These are phyloP conservation scores for Carassius carassius DNA, from an alignment of 2,113 vertebrate species.

Conservation along the genomic window DNA sequence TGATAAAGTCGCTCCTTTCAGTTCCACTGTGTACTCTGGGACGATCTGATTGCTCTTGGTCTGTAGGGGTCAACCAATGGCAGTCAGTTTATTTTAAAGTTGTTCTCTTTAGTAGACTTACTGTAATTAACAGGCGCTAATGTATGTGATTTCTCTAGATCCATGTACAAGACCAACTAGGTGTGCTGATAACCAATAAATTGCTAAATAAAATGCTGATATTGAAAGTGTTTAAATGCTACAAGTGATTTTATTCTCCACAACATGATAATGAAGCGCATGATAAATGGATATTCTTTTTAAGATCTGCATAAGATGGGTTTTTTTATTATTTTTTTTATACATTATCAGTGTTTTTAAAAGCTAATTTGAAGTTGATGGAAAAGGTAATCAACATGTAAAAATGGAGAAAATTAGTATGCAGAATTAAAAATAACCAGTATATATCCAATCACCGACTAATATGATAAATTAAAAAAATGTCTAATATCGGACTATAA, in stretches of 20 bases:
- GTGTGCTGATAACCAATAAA: not conserved
- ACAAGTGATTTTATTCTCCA: too few species aligned
- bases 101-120: not conserved
- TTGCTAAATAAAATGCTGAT: too few species aligned
- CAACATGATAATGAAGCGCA: too few species aligned
- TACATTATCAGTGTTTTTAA: too few species aligned
- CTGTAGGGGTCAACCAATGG: conserved; percentile 62
- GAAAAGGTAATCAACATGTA: too few species aligned
- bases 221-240: too few species aligned
- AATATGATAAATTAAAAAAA: not conserved
- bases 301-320: too few species aligned
- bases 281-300: too few species aligned
- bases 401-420: too few species aligned
- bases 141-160: not conserved
- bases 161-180: too few species aligned
- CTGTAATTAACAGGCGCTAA: not conserved
- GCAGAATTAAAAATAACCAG: not conserved
- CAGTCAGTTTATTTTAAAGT: not conserved
- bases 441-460: not conserved
- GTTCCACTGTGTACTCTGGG: conserved; percentile 85
- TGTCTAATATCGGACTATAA: not conserved
- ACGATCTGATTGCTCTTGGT: conserved; percentile 82
- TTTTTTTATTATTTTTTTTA: too few species aligned
- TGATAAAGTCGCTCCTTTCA: conserved; percentile 77
- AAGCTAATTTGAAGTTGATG: too few species aligned